These are phyloP conservation scores for Silurus glanis DNA, from an alignment of 2,113 vertebrate genomes.

Conservation along the genomic window DNA sequence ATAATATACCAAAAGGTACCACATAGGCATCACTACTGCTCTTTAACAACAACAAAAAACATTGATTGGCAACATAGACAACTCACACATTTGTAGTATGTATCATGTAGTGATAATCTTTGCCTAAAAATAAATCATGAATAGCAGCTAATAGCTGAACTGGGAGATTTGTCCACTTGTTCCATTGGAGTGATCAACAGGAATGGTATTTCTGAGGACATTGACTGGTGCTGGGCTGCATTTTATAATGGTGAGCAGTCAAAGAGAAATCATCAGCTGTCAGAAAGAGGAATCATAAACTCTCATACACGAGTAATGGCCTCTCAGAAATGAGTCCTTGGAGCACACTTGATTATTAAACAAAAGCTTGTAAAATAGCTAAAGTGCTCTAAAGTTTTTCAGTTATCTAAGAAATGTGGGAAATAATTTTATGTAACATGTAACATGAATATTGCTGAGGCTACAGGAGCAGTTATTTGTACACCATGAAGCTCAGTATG, in stretches of 20 bases:
- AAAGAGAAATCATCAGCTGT: constrained; percentile 54
- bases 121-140: constrained; percentile 59
- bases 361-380: not conserved
- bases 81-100: not conserved
- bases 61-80: not conserved
- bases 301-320: constrained; percentile 50
- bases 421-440: not conserved
- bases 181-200: constrained; percentile 50
- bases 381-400: not conserved
- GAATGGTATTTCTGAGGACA: constrained; percentile 66
- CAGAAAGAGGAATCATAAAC: constrained; percentile 52
- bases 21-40: not conserved
- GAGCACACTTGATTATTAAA: not conserved
- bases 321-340: not conserved
- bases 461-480: not conserved
- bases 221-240: constrained; percentile 59
- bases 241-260: constrained; percentile 69
- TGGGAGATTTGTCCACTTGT: constrained; percentile 64
- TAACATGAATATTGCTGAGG: not conserved
- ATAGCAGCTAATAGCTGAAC: constrained; percentile 69
- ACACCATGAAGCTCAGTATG: not conserved
- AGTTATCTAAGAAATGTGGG: not conserved
- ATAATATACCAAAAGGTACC: not conserved
- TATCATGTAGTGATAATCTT: constrained; percentile 37
- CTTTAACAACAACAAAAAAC: not conserved